Base-by-base conservation (phyloP, 2,797 vertebrate species). In the Jordanella pulchra region DNA sequence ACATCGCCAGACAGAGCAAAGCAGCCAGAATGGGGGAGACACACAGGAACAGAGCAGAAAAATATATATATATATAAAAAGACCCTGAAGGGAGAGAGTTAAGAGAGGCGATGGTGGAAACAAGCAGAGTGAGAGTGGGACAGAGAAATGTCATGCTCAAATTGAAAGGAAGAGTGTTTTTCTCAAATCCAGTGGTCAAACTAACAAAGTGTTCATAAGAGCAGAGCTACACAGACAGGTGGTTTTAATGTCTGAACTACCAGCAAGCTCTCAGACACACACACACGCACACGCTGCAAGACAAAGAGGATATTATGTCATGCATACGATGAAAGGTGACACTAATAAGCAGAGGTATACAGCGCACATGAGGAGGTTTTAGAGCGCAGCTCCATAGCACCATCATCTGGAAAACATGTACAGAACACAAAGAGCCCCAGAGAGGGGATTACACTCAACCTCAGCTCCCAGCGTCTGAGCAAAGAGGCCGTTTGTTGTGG, bases 1-100 rank as follows among this genome's bases (percentile, higher is more conserved):
- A 97, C 96, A 96, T 94, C 96, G 95, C 94, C 95, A 95, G 89
- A 90, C 80, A 86, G 82, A 86, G 90, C 89, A 91, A 91, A 90
- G 90, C 88, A 89, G 82, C 61, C 72, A 21, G 44, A 14, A 15
- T 35, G 35, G 25, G 28, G 30, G 17, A 55, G 58, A 65, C 67
- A 69, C 71, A 77, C 68, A 71, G 80, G 69, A 83, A 63, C 51
- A 73, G 69, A 75, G 67, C 50, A 42, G 70, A 55, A 72, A 72
- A 54, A 67, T 44, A 30, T 12, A 47, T 42, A 76, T 69, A 63
- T 67, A 47, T 67, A 53, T 69, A 75, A 61, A 76, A 78, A 71
- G 56, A 35, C 56, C 30, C 7, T 81, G 79, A 84, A 86, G 84
- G 75, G 66, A 72, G 69, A 69, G 82, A 84, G 85, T 90, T 84